Evolutionary conservation across 1,140 invertebrate species (phyloP).

Genomic region (Apis mellifera): Amel_HAv3.1 CM009936.2:11983501-11984000

Average conservation of each 20-base stretch:
- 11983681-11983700: background rate
- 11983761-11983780: background rate
- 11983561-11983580: background rate
- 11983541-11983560: background rate
- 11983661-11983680: background rate
- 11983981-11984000: background rate
- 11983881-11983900: background rate
- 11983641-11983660: no score
- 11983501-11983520: constrained; percentile 29
- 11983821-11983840: background rate
- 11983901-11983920: background rate
- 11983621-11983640: background rate
- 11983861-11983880: background rate
- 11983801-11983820: background rate
- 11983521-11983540: background rate
- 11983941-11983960: background rate
- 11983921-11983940: background rate
- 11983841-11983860: background rate
- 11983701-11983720: background rate
- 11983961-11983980: background rate
- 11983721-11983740: background rate
- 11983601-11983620: background rate
- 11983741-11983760: background rate
- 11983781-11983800: background rate
- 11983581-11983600: background rate